A percentile compares a stretch with the other conserved stretches of the same genome.
These are phyloP conservation scores for Atta colombica DNA, from an alignment of 1,140 invertebrate genomes.

Conservation along the genomic window DNA sequence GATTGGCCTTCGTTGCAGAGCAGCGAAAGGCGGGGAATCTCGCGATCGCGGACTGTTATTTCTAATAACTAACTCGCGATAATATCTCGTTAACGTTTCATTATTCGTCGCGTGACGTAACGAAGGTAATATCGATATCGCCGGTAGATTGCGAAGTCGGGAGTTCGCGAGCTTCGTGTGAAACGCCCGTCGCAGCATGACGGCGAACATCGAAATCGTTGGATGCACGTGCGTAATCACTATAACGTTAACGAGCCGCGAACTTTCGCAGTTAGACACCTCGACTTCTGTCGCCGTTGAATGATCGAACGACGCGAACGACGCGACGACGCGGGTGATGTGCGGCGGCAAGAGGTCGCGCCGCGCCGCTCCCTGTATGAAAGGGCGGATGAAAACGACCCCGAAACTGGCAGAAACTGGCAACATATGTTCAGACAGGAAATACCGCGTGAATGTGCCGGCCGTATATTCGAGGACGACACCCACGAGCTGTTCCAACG, in stretches of 20 bases:
- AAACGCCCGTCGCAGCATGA: not conserved
- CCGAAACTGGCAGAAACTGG: slow-evolving; percentile 80
- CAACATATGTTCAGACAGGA: slow-evolving; percentile 86
- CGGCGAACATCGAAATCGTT: slow-evolving; percentile 3
- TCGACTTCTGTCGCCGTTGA: slow-evolving; percentile 9
- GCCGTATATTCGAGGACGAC: slow-evolving; percentile 85
- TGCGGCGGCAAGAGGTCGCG: not conserved
- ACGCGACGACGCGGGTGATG: slow-evolving; percentile 10
- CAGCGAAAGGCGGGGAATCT: not conserved
- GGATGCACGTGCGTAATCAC: slow-evolving; percentile 44
- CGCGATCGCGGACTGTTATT: not conserved
- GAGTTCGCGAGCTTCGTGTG: not conserved
- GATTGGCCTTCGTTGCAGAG: not conserved
- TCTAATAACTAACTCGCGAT: not conserved
- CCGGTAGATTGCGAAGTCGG: not conserved
- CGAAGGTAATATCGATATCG: slow-evolving; percentile 14
- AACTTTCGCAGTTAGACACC: slow-evolving; percentile 50
- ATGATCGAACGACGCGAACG: slow-evolving; percentile 25
- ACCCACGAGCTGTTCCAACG: slow-evolving; percentile 84
- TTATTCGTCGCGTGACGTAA: slow-evolving; percentile 7
- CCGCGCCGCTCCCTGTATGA: not conserved
- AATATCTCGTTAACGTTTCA: slow-evolving; percentile 10
- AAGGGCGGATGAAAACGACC: slow-evolving; percentile 66
- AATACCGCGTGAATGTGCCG: slow-evolving; percentile 71
- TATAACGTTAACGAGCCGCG: slow-evolving; percentile 50